These are phyloP conservation scores for Ellobius talpinus DNA, from an alignment of 2,113 vertebrate genomes.

Conservation along the genomic window DNA sequence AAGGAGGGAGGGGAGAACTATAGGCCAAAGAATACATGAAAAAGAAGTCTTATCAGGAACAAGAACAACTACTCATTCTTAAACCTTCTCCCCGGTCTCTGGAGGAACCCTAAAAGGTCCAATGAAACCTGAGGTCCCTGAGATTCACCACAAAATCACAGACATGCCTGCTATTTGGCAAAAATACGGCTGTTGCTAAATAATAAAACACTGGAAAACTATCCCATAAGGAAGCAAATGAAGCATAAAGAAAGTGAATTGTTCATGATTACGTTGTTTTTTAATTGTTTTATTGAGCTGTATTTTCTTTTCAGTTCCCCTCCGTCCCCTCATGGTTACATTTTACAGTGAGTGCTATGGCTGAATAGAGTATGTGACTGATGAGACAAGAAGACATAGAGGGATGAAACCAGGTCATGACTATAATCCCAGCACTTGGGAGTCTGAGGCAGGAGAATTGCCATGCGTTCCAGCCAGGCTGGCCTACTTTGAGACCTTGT, in stretches of 20 bases:
- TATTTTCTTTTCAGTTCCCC: too few species aligned
- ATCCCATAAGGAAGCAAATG: conserved; percentile 94
- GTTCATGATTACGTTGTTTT: conserved; percentile 80
- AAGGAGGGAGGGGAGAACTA: conserved; percentile 90
- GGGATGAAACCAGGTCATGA: conserved; percentile 74
- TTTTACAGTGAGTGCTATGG: conserved; percentile 92
- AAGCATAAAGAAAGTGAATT: conserved; percentile 93
- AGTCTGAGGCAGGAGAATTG: not conserved
- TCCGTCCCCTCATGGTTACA: conserved; percentile 79
- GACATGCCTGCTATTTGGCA: conserved; percentile 92
- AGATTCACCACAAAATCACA: conserved; percentile 87
- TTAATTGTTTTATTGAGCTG: too few species aligned
- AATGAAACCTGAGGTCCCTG: conserved; percentile 86
- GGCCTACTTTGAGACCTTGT: not conserved
- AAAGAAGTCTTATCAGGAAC: conserved; percentile 89
- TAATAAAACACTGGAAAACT: conserved; percentile 93
- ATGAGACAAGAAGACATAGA: conserved; percentile 94
- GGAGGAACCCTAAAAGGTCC: conserved; percentile 81
- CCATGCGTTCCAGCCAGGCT: not conserved
- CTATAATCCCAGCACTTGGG: not conserved
- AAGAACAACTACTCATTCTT: conserved; percentile 90
- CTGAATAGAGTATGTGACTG: conserved; percentile 89
- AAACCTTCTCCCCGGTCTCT: conserved; percentile 86
- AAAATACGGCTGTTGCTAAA: conserved; percentile 94
- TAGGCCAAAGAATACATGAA: conserved; percentile 91